Percentiles rank a stretch among this genome's conserved stretches.
phyloP scores from a whole-genome alignment of 2,888 invertebrate genomes.

The Pemphredon lugubris region DNA sequence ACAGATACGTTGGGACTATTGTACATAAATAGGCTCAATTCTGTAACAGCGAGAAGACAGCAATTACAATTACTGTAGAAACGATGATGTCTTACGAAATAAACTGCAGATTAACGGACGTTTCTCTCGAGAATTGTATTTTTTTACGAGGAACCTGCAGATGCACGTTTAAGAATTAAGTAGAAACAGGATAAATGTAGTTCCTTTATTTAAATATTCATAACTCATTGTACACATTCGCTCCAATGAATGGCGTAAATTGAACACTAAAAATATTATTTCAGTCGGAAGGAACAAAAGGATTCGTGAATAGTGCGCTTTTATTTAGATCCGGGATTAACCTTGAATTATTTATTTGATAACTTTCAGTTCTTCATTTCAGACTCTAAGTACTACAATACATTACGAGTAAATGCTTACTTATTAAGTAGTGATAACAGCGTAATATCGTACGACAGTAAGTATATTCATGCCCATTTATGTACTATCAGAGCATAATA shows the following conservation, averaged over 20 bases:
- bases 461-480: slow-evolving; percentile 1
- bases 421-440: not conserved
- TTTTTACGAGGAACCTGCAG: not conserved
- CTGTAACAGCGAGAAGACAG: slow-evolving; percentile 70
- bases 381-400: no score
- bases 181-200: no score
- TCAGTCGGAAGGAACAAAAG: no score
- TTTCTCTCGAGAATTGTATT: slow-evolving; percentile 28
- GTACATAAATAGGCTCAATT: slow-evolving; percentile 73
- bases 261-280: no score
- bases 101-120: slow-evolving; percentile 72
- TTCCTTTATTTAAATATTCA: no score
- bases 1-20: slow-evolving; percentile 68
- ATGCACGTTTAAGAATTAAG: not conserved
- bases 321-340: no score
- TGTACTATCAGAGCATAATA: not conserved
- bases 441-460: not conserved
- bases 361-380: no score
- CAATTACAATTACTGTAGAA: slow-evolving; percentile 78
- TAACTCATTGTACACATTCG: no score
- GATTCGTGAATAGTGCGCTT: no score
- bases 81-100: slow-evolving; percentile 77
- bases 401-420: not conserved
- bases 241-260: no score
- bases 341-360: no score